Evolutionary conservation across 2,888 invertebrate genomes (phyloP), one percentile per base, ranked within the genome.

Genomic region (Drosophila merina): DNA sequence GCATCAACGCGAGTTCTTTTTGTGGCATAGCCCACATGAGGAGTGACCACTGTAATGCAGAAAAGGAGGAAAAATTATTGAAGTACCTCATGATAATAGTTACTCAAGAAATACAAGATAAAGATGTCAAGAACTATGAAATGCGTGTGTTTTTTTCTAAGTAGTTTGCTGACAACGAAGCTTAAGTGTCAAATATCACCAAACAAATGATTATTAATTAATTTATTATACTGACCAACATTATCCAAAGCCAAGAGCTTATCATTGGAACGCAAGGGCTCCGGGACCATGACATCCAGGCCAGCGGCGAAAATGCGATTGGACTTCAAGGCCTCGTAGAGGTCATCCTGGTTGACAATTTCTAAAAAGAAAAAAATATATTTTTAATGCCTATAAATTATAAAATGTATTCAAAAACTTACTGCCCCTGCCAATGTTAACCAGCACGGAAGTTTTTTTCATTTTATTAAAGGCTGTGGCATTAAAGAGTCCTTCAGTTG

Each of bases 11-110:
- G 94, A 0, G 97, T 96, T 72, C 94, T 93, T 4, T 93, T 84
- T 0, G 97, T 97, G 0, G 97, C 96, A 86, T 97, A 97, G 52
- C 96, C 98, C 79, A 98, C 93, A 92, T 98, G 98, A 3, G 98
- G 98, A 7, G 95, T 91, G 25, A 98, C 91, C 66, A 97, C 96
- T 96, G 92, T 58, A 93, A 93, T 74, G 10, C 5, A 96, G 92
- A 56, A 93, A 93, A 74, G 8, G 6, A 25, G 25, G 2, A 42
- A 25, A 45, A n/a, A 38, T 56, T 12, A 55, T 14, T 52, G n/a
- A 20, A 50, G 28, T 45, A 6, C 9, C 12, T 1, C 0, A 45
- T 31, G 68, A 38, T 38, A 47, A 31, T 48, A 63, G 8, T 36
- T 9, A 62, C 40, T 59, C 31, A 20, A 14, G 45, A 64, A 56